A percentile compares a stretch with the other conserved stretches of the same genome.
phyloP scores from a whole-genome alignment of 2,113 vertebrate species.

The Antigone vipio region DNA sequence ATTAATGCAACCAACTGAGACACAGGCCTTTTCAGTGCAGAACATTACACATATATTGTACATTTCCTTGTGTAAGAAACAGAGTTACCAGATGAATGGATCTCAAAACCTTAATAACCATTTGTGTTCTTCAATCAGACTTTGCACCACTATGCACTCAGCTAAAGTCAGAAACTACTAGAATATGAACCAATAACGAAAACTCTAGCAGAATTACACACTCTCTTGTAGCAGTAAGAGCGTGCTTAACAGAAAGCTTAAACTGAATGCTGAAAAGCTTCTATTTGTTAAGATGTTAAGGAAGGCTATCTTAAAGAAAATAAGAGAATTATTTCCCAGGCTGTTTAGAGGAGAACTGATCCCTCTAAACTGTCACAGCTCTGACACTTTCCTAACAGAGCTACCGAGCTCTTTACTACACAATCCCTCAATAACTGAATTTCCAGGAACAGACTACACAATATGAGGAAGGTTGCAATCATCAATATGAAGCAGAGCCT shows the following conservation, averaged over 20 bases:
- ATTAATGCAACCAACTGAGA: background rate
- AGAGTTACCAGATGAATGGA: background rate
- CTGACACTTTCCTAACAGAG: background rate
- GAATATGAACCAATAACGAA: background rate
- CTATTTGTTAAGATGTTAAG: background rate
- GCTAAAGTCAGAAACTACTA: background rate
- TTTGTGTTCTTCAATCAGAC: background rate
- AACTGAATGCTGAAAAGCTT: background rate
- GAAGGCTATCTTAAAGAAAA: background rate
- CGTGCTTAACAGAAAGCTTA: background rate
- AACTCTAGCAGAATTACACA: background rate
- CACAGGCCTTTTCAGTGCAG: background rate
- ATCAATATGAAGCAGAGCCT: background rate
- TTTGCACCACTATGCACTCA: background rate
- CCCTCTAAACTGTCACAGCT: background rate
- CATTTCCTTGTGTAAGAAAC: background rate
- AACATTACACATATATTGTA: background rate
- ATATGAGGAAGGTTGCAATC: background rate
- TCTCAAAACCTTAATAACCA: background rate
- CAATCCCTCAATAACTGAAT: background rate
- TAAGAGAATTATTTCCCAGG: background rate
- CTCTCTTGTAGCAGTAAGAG: background rate
- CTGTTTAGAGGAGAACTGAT: background rate
- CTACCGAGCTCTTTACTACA: background rate
- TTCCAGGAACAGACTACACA: background rate